Evolutionary conservation across 2,888 invertebrate species (phyloP).

Genomic region (Mamestra brassicae): DNA sequence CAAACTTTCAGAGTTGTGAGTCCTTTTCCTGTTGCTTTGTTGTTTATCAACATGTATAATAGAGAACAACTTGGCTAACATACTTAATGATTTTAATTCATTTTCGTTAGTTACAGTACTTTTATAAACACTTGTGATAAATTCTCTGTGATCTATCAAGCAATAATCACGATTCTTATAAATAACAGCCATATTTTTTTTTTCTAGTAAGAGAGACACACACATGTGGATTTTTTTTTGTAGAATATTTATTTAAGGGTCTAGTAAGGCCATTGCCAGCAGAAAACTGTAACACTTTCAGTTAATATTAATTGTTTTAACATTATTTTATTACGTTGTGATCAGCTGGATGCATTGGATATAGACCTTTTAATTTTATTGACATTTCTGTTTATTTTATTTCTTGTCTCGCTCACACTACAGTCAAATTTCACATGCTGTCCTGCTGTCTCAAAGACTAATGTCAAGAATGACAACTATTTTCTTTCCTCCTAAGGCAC

Average conservation of each 20-base stretch:
- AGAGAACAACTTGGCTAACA: constrained; percentile 77
- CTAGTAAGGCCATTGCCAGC: neutral
- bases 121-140: constrained; percentile 74
- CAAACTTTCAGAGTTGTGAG: constrained; percentile 62
- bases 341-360: constrained; percentile 5
- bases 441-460: constrained; percentile 1
- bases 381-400: too few species aligned
- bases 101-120: constrained; percentile 67
- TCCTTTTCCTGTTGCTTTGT: constrained; percentile 73
- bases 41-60: constrained; percentile 66
- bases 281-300: constrained; percentile 5
- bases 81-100: constrained; percentile 63
- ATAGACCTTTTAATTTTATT: too few species aligned
- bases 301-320: neutral
- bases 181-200: constrained; percentile 42
- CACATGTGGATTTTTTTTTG: neutral
- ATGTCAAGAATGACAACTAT: neutral
- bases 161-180: constrained; percentile 58
- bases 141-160: constrained; percentile 79
- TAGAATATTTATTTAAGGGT: neutral
- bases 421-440: neutral
- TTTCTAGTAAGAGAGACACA: neutral
- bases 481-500: neutral
- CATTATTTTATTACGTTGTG: neutral
- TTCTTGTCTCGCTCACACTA: constrained; percentile 26